These are phyloP conservation scores for Dryobotodes eremita DNA, from an alignment of 2,888 invertebrate species.

Conservation along the genomic window DNA sequence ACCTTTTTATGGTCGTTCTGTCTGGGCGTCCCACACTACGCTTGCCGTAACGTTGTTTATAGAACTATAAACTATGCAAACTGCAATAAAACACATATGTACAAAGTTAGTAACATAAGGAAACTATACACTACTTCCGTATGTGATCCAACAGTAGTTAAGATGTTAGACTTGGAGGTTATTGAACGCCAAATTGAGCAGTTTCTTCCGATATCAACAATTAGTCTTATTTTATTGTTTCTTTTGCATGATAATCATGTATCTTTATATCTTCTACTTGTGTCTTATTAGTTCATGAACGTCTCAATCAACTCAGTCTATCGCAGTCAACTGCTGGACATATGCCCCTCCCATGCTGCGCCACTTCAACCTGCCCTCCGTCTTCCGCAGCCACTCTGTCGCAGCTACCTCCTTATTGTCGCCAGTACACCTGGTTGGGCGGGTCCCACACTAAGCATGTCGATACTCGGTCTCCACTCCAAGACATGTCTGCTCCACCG, in stretches of 20 bases:
- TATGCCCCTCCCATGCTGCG: no score
- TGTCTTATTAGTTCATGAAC: background rate
- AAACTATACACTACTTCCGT: constrained; percentile 52
- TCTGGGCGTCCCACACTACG: no score
- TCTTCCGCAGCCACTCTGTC: no score
- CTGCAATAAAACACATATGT: constrained; percentile 3
- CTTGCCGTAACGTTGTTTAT: no score
- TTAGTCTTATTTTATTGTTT: constrained; percentile 18
- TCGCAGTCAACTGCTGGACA: no score
- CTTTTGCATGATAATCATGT: background rate
- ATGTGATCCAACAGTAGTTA: constrained; percentile 7
- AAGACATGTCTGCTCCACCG: background rate
- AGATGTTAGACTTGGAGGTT: constrained; percentile 40
- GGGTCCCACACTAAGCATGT: no score
- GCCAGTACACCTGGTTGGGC: background rate
- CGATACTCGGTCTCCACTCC: no score
- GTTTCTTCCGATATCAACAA: constrained; percentile 43
- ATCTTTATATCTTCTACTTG: background rate
- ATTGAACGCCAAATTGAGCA: constrained; percentile 44
- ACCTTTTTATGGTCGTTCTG: no score
- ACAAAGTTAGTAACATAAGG: constrained; percentile 39
- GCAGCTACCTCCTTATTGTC: background rate
- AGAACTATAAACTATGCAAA: background rate
- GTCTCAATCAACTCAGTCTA: background rate
- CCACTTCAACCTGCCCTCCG: background rate